A percentile compares a stretch with the other conserved stretches of the same genome.
Conservation (phyloP, 2,888 invertebrate genomes). For the Plemyria rubiginata region DNA sequence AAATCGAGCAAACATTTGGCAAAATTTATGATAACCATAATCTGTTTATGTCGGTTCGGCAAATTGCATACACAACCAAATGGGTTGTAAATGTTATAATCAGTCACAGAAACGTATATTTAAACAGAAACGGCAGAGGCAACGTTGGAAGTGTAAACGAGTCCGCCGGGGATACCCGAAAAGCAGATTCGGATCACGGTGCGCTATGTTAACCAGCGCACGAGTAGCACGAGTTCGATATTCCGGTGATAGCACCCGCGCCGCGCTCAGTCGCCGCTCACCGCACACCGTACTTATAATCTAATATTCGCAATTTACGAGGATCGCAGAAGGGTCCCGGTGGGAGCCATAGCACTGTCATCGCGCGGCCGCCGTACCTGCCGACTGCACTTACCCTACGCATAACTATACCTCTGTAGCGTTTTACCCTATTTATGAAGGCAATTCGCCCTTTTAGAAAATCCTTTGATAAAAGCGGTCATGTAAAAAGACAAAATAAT, state of each 20-base stretch:
- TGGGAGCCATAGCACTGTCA: slow-evolving; percentile 80
- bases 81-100: slow-evolving; percentile 34
- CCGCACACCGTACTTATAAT: slow-evolving; percentile 83
- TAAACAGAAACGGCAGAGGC: slow-evolving; percentile 29
- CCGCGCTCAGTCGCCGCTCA: slow-evolving; percentile 42
- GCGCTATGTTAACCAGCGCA: slow-evolving; percentile 67
- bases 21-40: slow-evolving; percentile 29
- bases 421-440: slow-evolving; percentile 49
- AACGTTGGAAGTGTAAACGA: slow-evolving; percentile 40
- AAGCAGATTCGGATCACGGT: slow-evolving; percentile 79
- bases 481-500: slow-evolving; percentile 29
- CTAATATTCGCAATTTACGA: slow-evolving; percentile 85
- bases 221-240: slow-evolving; percentile 78
- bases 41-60: slow-evolving; percentile 29
- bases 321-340: slow-evolving; percentile 76
- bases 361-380: slow-evolving; percentile 72
- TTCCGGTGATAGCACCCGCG: slow-evolving; percentile 75
- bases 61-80: slow-evolving; percentile 28
- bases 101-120: slow-evolving; percentile 38
- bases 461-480: slow-evolving; percentile 29
- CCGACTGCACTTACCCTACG: slow-evolving; percentile 72
- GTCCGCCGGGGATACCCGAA: slow-evolving; percentile 53
- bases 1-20: slow-evolving; percentile 23
- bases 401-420: slow-evolving; percentile 66
- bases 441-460: slow-evolving; percentile 52